Conservation (phyloP, 2,797 vertebrate species). For the Spea hammondii region DNA sequence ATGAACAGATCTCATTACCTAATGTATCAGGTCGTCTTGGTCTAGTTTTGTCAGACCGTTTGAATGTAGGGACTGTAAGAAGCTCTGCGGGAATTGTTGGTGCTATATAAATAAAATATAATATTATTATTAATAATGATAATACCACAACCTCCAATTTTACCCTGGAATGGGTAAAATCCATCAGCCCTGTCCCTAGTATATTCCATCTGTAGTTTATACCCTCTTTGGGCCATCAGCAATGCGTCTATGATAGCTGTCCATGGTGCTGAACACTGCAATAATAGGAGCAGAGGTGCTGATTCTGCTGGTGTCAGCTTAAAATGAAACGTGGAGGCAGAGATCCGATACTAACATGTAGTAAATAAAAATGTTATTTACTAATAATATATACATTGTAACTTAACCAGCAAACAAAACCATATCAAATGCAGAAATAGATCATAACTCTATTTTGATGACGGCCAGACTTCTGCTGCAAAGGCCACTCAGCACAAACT, state of each 20-base stretch:
- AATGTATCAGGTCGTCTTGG: no score
- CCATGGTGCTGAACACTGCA: slow-evolving; percentile 45
- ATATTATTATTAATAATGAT: neutral
- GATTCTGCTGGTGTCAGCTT: slow-evolving; percentile 9
- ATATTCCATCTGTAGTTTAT: neutral
- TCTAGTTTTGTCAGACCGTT: no score
- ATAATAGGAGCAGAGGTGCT: slow-evolving; percentile 31
- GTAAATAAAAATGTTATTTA: neutral
- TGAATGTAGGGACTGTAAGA: no score
- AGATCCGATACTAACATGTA: neutral
- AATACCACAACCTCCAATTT: neutral
- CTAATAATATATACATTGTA: no score
- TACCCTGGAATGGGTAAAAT: neutral
- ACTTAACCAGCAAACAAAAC: no score
- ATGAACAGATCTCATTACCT: no score
- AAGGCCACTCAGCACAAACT: no score
- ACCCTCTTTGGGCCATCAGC: slow-evolving; percentile 31
- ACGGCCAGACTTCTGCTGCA: no score
- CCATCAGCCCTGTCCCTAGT: neutral
- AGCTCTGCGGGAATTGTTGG: no score
- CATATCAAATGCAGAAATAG: no score
- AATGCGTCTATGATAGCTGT: slow-evolving; percentile 46
- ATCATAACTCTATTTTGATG: no score
- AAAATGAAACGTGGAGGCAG: neutral
- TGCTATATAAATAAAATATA: neutral